These are phyloP conservation scores for Corythornis cristatus DNA, from an alignment of 2,113 vertebrate species.

Conservation along the genomic window DNA sequence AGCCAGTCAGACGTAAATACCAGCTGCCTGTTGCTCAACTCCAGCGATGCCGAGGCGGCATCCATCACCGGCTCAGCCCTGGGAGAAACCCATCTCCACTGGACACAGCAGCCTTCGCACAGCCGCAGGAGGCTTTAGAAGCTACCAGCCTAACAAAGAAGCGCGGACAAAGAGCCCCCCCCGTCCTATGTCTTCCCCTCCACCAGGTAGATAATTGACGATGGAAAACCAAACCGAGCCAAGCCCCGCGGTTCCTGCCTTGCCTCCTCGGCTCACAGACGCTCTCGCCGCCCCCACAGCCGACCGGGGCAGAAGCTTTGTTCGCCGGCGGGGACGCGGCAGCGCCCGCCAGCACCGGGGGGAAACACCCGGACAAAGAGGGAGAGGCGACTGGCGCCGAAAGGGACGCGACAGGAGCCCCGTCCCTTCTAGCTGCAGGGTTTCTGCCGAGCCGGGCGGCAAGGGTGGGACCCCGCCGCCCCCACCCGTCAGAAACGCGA, in stretches of 20 bases:
- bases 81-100: neutral
- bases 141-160: slow-evolving; percentile 37
- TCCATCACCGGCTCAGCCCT: neutral
- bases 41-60: neutral
- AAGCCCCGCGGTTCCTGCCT: neutral
- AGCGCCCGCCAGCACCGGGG: neutral
- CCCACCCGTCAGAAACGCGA: neutral
- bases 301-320: neutral
- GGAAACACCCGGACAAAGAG: neutral
- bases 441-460: neutral
- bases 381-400: neutral
- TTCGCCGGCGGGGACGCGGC: neutral
- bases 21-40: neutral
- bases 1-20: neutral
- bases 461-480: neutral
- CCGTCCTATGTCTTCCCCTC: neutral
- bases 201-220: neutral
- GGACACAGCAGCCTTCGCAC: neutral
- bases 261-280: neutral
- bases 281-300: neutral
- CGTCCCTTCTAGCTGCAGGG: neutral
- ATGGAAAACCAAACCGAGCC: neutral
- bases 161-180: slow-evolving; percentile 38
- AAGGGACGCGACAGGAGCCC: neutral
- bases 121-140: neutral